These are phyloP conservation scores for Drosophila melanosoma DNA, from an alignment of 2,888 invertebrate genomes.

Conservation along the genomic window DNA sequence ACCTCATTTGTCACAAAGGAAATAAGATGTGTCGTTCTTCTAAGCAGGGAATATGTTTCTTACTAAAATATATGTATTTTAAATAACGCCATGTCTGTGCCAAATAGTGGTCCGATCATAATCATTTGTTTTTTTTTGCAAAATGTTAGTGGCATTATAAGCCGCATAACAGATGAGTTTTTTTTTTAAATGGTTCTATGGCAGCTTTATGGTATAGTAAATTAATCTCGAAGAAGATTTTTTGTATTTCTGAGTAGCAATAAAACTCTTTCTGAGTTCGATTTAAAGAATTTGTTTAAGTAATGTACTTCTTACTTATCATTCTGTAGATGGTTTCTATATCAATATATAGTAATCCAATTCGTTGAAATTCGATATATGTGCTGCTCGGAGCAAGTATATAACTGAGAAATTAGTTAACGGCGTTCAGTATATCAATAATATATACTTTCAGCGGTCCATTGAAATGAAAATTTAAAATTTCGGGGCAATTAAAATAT, in stretches of 20 bases:
- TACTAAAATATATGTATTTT: too few relatives aligned
- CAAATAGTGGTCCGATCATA: background rate
- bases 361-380: background rate
- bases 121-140: background rate
- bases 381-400: too few relatives aligned
- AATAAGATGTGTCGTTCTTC: background rate
- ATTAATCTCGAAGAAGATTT: background rate
- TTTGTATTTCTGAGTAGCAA: too few relatives aligned
- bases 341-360: background rate
- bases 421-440: too few relatives aligned
- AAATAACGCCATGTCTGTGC: too few relatives aligned
- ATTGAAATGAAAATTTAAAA: too few relatives aligned
- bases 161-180: background rate
- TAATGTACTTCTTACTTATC: background rate
- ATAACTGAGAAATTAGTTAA: too few relatives aligned
- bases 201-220: background rate
- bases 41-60: background rate
- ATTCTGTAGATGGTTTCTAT: background rate
- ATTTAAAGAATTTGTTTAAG: background rate
- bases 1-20: background rate
- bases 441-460: too few relatives aligned
- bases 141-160: background rate
- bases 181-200: background rate
- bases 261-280: background rate
- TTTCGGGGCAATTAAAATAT: too few relatives aligned